Percentiles rank a stretch among this genome's conserved stretches.
Evolutionary conservation across 1,140 invertebrate genomes (phyloP).

Genomic region (Homalodisca vitripennis): DNA sequence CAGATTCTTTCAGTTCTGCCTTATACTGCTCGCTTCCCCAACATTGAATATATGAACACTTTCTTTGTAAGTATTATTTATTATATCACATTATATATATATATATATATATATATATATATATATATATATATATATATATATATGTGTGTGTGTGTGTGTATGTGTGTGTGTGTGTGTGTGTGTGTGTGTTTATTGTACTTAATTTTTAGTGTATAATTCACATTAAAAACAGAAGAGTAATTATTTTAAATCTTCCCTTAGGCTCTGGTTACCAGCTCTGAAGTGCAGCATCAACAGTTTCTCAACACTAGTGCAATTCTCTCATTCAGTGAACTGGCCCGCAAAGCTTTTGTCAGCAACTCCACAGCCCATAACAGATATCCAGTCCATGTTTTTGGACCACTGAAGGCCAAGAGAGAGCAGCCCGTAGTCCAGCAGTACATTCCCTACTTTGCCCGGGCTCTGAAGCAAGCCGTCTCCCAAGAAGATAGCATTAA

Average conservation of each 20-base stretch:
- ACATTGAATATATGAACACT: conserved; percentile 57
- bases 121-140: neutral
- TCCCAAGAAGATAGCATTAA: conserved; percentile 51
- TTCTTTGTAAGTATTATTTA: conserved; percentile 54
- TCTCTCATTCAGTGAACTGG: conserved; percentile 56
- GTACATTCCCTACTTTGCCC: conserved; percentile 57
- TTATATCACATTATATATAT: neutral
- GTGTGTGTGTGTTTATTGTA: neutral
- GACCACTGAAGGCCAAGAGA: conserved; percentile 51
- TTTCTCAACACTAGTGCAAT: conserved; percentile 54
- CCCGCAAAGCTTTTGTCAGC: conserved; percentile 58
- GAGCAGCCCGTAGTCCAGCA: conserved; percentile 51
- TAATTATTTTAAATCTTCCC: conserved; percentile 16
- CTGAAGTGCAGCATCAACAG: conserved; percentile 50
- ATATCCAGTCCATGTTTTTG: conserved; percentile 62
- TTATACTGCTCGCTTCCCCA: conserved; percentile 57
- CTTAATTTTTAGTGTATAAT: neutral
- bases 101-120: neutral
- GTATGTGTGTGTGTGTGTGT: neutral
- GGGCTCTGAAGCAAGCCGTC: conserved; percentile 55
- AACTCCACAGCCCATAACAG: conserved; percentile 54
- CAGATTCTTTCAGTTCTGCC: conserved; percentile 53
- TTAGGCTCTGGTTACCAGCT: conserved; percentile 51
- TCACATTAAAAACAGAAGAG: neutral
- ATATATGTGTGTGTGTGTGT: neutral